A percentile compares a stretch with the other conserved stretches of the same genome.
Conservation (phyloP, 2,888 invertebrate species). For the Dyspetes luteomarginatus region DNA sequence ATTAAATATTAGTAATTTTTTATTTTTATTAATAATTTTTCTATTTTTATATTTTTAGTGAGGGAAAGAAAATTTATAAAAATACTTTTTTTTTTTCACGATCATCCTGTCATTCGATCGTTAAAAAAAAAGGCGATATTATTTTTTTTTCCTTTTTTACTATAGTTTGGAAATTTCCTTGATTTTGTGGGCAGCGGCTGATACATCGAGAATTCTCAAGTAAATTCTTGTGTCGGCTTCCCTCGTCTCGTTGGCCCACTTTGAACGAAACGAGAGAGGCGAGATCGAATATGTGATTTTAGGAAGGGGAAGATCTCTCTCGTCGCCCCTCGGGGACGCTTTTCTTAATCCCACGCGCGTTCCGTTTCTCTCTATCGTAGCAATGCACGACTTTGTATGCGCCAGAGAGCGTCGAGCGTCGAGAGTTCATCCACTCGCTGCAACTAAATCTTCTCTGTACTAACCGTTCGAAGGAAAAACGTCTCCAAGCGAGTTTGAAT, state of each 20-base stretch:
- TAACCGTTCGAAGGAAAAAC: constrained; percentile 72
- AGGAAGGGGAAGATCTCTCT: constrained; percentile 19
- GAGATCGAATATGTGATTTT: not conserved
- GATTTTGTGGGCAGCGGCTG: not conserved
- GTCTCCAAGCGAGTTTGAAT: constrained; percentile 39
- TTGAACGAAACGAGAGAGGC: constrained; percentile 8
- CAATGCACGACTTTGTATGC: constrained; percentile 14
- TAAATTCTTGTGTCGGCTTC: not conserved
- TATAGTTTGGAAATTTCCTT: not conserved
- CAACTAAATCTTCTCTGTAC: constrained; percentile 66
- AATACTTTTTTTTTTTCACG: not conserved
- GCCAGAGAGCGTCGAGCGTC: constrained; percentile 19
- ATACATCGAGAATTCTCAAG: not conserved
- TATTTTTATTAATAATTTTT: too few species aligned
- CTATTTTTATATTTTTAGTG: too few species aligned
- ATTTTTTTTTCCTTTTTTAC: not conserved
- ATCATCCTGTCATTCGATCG: not conserved
- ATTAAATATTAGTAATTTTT: too few species aligned
- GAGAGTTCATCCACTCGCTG: constrained; percentile 46
- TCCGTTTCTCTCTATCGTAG: constrained; percentile 39
- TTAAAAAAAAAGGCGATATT: not conserved
- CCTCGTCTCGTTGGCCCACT: constrained; percentile 14
- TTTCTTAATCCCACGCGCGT: constrained; percentile 40
- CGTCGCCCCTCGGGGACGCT: constrained; percentile 32
- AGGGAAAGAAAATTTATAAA: too few species aligned